Evolutionary conservation across 2,113 vertebrate species (phyloP).

Genomic region (Percopsis transmontana): DNA sequence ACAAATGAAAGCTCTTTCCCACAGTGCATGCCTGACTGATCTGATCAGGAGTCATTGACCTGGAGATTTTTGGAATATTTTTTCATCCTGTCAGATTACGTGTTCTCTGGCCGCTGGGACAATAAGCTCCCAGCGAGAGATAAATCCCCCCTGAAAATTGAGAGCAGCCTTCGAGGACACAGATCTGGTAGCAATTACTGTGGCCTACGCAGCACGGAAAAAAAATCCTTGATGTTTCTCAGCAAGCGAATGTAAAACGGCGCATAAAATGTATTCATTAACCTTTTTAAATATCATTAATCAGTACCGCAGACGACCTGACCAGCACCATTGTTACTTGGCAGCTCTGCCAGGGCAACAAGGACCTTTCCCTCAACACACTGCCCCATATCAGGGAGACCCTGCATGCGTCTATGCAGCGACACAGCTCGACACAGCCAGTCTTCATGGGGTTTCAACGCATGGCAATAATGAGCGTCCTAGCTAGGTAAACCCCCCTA

Average conservation of each 20-base stretch:
- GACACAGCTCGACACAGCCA: too few relatives aligned
- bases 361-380: constrained; percentile 20
- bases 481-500: constrained; percentile 18
- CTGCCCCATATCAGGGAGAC: constrained; percentile 14
- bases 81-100: too few relatives aligned
- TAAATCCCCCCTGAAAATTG: constrained; percentile 55
- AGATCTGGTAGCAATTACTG: constrained; percentile 69
- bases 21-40: background rate
- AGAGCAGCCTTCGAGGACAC: constrained; percentile 61
- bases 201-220: constrained; percentile 29
- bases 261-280: constrained; percentile 41
- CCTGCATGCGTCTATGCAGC: too few relatives aligned
- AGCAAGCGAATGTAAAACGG: constrained; percentile 29
- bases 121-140: constrained; percentile 6
- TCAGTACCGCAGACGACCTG: constrained; percentile 21
- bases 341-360: constrained; percentile 5
- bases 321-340: constrained; percentile 14
- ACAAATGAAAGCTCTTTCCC: too few relatives aligned
- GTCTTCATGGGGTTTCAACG: too few relatives aligned
- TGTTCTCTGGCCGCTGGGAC: too few relatives aligned
- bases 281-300: constrained; percentile 38
- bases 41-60: too few relatives aligned
- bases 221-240: constrained; percentile 29
- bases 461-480: constrained; percentile 35
- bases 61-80: too few relatives aligned